Evolutionary conservation across 2,797 vertebrate species (phyloP), one percentile per base, ranked within the genome.

Genomic region (Antennarius maculatus): DNA sequence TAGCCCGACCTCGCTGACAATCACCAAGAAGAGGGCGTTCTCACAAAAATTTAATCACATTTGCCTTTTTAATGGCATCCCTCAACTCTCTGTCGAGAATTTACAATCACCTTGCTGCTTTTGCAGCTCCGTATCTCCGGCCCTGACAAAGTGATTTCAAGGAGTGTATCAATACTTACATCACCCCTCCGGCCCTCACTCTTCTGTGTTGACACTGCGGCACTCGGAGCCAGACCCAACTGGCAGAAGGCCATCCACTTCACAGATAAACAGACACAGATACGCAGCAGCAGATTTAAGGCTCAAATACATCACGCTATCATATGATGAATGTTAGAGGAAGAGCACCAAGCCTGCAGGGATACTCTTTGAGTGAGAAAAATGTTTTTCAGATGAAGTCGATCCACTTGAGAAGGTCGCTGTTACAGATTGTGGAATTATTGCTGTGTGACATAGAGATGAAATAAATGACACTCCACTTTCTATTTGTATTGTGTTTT

Each of bases 51-150:
- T 87, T 88, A 90, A 93, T 94, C 91, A 92, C 85, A 91, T 92
- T 93, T 91, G 91, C 92, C 90, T 92, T 92, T 90, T 92, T 93
- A 94, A 92, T 91, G 85, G 86, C 80, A 43, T 88, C 83, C 76
- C 61, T 73, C 73, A 60, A 81, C 69, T 52, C 77, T 42, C 78
- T 89, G 88, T 89, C 91, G 93, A 89, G 88, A 86, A 90, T 89
- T 77, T 86, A 82, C 86, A 88, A 88, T 85, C 65, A 61, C 78
- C 82, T 61, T 56, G 55, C 76, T 66, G 69, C 79, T 67, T 61
- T 41, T 4, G 59, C 80, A 66, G 80, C 82, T 71, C 49, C 27
- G 61, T 56, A 68, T 76, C 69, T 79, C 80, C 71, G 81, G 71
- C 61, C 61, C 78, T 83, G 83, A 80, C 81, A 82, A 81, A 75